These are phyloP conservation scores for Spea hammondii DNA, from an alignment of 2,797 vertebrate genomes.

Conservation along the genomic window DNA sequence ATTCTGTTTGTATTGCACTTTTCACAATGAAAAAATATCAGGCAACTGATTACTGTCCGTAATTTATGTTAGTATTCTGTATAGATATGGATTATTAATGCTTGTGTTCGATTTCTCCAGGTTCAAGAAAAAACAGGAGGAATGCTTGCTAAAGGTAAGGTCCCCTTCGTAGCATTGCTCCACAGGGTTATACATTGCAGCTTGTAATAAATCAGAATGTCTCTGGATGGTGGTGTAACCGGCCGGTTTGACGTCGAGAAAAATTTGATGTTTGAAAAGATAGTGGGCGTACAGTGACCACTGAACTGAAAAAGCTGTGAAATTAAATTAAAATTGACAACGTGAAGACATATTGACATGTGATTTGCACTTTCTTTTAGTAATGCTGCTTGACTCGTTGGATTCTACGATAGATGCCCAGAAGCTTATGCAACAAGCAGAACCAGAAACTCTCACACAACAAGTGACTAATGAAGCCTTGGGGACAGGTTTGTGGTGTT, in stretches of 20 bases:
- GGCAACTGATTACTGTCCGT: no score
- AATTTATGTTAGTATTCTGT: no score
- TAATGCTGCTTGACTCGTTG: constrained; percentile 81
- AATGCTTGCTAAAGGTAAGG: constrained; percentile 73
- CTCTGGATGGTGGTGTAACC: no score
- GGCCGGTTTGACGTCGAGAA: constrained; percentile 16
- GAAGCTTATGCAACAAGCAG: constrained; percentile 40
- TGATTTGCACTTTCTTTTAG: constrained; percentile 59
- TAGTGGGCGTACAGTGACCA: no score
- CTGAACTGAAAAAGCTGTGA: no score
- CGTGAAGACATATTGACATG: neutral
- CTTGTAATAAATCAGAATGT: no score
- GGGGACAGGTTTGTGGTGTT: constrained; percentile 60
- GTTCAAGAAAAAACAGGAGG: constrained; percentile 59
- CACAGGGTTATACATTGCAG: no score
- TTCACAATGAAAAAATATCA: neutral
- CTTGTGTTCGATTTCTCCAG: constrained; percentile 48
- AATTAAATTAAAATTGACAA: no score
- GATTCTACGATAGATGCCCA: constrained; percentile 70
- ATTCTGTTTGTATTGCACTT: neutral
- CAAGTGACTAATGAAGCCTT: constrained; percentile 57
- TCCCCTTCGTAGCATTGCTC: no score
- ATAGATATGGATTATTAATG: no score
- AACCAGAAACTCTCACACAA: constrained; percentile 48
- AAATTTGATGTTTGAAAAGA: neutral